phyloP scores from a whole-genome alignment of 2,888 invertebrate species.

The Tholera decimalis region DNA sequence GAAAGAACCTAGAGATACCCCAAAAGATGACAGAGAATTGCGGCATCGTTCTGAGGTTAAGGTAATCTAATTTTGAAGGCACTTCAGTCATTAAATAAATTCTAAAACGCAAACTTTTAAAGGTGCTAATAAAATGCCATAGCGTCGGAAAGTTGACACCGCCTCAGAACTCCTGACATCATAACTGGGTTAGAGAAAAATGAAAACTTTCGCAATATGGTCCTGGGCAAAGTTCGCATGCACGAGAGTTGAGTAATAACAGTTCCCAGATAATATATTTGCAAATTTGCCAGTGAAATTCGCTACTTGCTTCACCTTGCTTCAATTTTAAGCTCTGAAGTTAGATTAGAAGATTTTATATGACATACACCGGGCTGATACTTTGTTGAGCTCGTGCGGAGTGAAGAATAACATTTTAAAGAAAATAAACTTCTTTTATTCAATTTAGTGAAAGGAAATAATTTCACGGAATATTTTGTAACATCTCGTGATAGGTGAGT shows the following conservation, averaged over 20 bases:
- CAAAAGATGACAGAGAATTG: conserved; percentile 25
- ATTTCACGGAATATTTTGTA: background rate
- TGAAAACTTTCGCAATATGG: conserved; percentile 88
- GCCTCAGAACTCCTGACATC: conserved; percentile 73
- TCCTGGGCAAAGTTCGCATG: conserved; percentile 76
- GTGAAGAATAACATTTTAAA: conserved; percentile 15
- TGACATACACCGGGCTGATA: conserved; percentile 50
- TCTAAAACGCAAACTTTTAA: conserved; percentile 73
- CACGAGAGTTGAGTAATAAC: conserved; percentile 80
- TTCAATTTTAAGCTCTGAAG: conserved; percentile 68
- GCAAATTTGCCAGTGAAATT: conserved; percentile 75
- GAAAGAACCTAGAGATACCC: background rate
- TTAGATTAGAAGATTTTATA: conserved; percentile 68
- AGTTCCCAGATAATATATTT: conserved; percentile 78
- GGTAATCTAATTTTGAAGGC: conserved; percentile 61
- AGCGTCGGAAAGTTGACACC: conserved; percentile 77
- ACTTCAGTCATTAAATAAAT: conserved; percentile 73
- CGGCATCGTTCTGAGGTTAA: conserved; percentile 12
- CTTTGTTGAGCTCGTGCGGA: conserved; percentile 9
- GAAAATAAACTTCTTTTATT: background rate
- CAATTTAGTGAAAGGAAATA: background rate
- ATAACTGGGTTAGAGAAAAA: conserved; percentile 88
- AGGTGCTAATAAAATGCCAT: conserved; percentile 80
- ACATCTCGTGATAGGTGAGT: too few relatives aligned
- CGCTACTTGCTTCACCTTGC: conserved; percentile 66